Evolutionary conservation across 2,888 invertebrate species (phyloP), one percentile per base, ranked within the genome.

Genomic region (Bombylius major): DNA sequence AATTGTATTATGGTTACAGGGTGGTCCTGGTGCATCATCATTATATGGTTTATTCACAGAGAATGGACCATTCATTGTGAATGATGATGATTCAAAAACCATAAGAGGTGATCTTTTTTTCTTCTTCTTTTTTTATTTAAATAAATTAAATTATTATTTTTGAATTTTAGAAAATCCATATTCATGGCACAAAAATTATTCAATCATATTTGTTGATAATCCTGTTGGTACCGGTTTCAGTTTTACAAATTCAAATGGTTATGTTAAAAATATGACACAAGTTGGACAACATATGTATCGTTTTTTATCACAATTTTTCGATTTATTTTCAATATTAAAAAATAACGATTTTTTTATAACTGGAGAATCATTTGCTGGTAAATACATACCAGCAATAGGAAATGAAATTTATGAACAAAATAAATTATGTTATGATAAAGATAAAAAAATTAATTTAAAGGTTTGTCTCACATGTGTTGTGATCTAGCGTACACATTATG

Each of bases 211-310:
- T 69, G 80, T 84, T 58, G 84, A 84, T 66, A 84, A 83, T 65
- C 84, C 84, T 0, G 83, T 82, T 6, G 82, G 83, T 3, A 79
- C 82, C 13, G 81, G 84, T 1, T 84, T 80, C 70, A 84, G 83
- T 65, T 84, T 82, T 64, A 83, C 84, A 0, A 76, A 79, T 12
- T 75, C 78, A 56, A 73, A 75, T 9, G 83, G 84, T 14, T 83
- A 79, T 64, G 79, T 81, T 3, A 79, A 76, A 2, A 81, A 81
- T 64, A 79, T 83, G 65, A 77, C 77, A 0, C 80, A 80, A 68
- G 82, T 79, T 34, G 79, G 78, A n/a, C 76, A 79, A 54, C 82
- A 86, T 62, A 70, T 86, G 1, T 83, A 83, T 70, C 71, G 73
- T 61, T 80, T 78, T 0, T 64, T 83, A 36, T 73, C 77, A 55